These are phyloP conservation scores for Petrolisthes manimaculis DNA, from an alignment of 2,888 invertebrate genomes.

Conservation along the genomic window DNA sequence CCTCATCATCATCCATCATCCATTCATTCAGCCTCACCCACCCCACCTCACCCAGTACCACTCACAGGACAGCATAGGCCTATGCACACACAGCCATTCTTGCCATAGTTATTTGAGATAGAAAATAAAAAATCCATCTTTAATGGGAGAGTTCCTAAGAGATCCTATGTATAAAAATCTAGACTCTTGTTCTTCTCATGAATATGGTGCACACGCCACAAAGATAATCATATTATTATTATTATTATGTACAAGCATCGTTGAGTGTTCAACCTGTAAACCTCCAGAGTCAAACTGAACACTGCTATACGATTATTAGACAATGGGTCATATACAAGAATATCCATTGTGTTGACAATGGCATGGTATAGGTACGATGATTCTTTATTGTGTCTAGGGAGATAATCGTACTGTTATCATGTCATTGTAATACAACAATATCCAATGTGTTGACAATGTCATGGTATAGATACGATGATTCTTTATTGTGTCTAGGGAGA, in stretches of 20 bases:
- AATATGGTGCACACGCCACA: constrained; percentile 30
- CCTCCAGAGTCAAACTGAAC: neutral
- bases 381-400: neutral
- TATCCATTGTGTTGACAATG: too few relatives aligned
- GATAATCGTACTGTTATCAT: too few relatives aligned
- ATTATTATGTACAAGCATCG: neutral
- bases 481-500: too few relatives aligned
- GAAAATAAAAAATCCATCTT: constrained; percentile 61
- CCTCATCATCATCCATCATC: too few relatives aligned
- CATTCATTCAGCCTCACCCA: neutral
- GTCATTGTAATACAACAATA: too few relatives aligned
- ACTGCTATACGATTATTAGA: constrained; percentile 6
- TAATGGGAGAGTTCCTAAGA: constrained; percentile 41
- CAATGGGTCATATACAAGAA: too few relatives aligned
- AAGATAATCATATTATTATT: constrained; percentile 37
- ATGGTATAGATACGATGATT: too few relatives aligned
- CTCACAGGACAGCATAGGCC: neutral
- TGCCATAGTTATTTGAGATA: constrained; percentile 50
- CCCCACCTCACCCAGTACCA: neutral
- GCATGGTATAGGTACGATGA: too few relatives aligned
- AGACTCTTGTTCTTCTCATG: constrained; percentile 57
- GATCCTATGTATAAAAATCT: constrained; percentile 59
- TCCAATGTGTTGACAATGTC: too few relatives aligned
- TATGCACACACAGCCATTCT: constrained; percentile 57
- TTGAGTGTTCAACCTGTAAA: neutral